These are phyloP conservation scores for Apis cerana DNA, from an alignment of 1,140 invertebrate species.

Conservation along the genomic window DNA sequence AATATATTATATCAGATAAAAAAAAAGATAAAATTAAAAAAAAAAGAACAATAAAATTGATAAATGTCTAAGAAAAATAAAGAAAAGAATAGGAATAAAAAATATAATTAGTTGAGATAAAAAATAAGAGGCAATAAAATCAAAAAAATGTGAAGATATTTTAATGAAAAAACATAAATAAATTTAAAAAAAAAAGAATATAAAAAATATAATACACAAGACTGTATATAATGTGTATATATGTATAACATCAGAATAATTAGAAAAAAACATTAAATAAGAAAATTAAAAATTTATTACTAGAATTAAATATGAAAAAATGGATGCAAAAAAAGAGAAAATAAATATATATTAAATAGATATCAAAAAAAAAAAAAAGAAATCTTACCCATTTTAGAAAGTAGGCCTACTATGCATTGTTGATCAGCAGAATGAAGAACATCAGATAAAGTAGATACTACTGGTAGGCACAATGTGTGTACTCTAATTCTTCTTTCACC, in stretches of 20 bases:
- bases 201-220: neutral
- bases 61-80: too few relatives aligned
- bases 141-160: too few relatives aligned
- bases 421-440: constrained; percentile 96
- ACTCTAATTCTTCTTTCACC: constrained; percentile 98
- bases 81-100: too few relatives aligned
- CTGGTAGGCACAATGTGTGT: constrained; percentile 97
- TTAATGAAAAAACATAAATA: constrained; percentile 16
- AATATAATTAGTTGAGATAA: too few relatives aligned
- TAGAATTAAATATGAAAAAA: too few relatives aligned
- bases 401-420: constrained; percentile 94
- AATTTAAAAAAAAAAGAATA: neutral
- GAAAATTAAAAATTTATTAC: too few relatives aligned
- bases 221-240: neutral
- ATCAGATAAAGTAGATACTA: constrained; percentile 91
- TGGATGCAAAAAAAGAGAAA: too few relatives aligned
- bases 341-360: neutral
- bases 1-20: too few relatives aligned
- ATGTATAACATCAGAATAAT: neutral
- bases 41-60: too few relatives aligned
- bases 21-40: too few relatives aligned
- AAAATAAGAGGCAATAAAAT: too few relatives aligned
- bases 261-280: too few relatives aligned
- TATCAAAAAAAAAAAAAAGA: neutral
- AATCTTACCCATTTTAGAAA: constrained; percentile 95